Conservation (phyloP, 2,888 invertebrate genomes). For the Drosophila bunnanda region DNA sequence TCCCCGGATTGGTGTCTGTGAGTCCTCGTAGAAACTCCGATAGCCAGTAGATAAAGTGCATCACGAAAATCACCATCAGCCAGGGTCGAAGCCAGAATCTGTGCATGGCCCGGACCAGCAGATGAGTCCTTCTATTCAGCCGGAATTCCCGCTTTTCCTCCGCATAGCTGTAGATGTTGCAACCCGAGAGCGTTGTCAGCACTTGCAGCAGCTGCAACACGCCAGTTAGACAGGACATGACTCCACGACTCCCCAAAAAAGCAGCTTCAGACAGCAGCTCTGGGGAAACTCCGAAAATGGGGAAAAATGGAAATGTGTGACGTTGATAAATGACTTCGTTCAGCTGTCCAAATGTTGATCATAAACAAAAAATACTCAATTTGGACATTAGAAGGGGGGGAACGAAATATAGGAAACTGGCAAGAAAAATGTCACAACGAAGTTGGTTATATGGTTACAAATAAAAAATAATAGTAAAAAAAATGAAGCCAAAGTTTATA, state of each 20-base stretch:
- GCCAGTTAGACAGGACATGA: conserved; percentile 55
- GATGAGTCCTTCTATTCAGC: conserved; percentile 6
- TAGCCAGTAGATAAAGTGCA: neutral
- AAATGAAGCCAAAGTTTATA: too few relatives aligned
- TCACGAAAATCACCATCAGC: neutral
- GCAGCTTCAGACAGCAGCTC: conserved; percentile 1
- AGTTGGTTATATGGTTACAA: neutral
- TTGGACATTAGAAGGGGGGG: neutral
- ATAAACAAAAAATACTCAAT: conserved; percentile 36
- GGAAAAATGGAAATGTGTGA: conserved; percentile 36
- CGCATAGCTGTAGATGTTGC: conserved; percentile 52
- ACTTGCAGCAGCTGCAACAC: conserved; percentile 42
- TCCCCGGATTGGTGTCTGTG: neutral
- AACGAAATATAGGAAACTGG: neutral
- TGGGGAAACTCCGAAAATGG: conserved; percentile 25
- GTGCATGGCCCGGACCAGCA: conserved; percentile 37
- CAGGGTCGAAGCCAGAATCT: conserved; percentile 56
- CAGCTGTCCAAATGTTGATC: conserved; percentile 35
- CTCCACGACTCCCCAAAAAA: conserved; percentile 10
- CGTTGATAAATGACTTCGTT: conserved; percentile 43
- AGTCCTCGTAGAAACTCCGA: neutral
- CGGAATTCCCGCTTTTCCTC: conserved; percentile 24
- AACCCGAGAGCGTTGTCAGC: conserved; percentile 48
- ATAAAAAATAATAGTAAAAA: neutral
- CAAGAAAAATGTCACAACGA: neutral